phyloP scores from a whole-genome alignment of 2,888 invertebrate genomes.

The Aporophyla nigra region DNA sequence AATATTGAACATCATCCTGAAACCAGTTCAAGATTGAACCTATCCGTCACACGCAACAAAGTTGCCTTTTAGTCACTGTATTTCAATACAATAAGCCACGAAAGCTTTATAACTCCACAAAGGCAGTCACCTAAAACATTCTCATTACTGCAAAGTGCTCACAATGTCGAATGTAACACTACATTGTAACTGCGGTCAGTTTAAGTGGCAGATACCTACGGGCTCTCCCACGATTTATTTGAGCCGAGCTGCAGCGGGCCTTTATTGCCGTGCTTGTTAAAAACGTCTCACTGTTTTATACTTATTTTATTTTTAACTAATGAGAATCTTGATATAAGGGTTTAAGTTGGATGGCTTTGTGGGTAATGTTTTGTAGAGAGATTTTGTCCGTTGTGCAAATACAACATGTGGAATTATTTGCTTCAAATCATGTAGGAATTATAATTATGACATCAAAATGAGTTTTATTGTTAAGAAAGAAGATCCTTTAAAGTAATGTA shows the following conservation, averaged over 20 bases:
- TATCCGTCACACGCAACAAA: conserved; percentile 11
- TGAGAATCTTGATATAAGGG: conserved; percentile 74
- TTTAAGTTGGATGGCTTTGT: conserved; percentile 26
- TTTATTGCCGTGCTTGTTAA: conserved; percentile 85
- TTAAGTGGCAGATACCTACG: conserved; percentile 82
- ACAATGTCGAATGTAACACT: conserved; percentile 48
- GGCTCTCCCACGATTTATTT: conserved; percentile 82
- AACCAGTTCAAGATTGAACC: neutral
- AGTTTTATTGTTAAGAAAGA: neutral
- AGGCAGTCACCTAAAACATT: conserved; percentile 35
- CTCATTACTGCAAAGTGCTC: conserved; percentile 36
- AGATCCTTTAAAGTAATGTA: neutral
- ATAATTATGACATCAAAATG: neutral
- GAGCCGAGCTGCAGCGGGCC: conserved; percentile 76
- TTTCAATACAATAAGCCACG: conserved; percentile 33
- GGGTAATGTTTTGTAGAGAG: neutral
- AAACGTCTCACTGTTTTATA: conserved; percentile 68
- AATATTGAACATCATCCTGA: no score
- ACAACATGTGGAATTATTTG: neutral
- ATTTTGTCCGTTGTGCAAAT: neutral
- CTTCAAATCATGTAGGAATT: neutral
- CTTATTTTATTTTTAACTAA: conserved; percentile 76
- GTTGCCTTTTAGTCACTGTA: neutral
- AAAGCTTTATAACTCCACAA: conserved; percentile 34
- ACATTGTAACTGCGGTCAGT: conserved; percentile 75